Evolutionary conservation across 2,888 invertebrate genomes (phyloP).

Genomic region (Ennomos erosarius): DNA sequence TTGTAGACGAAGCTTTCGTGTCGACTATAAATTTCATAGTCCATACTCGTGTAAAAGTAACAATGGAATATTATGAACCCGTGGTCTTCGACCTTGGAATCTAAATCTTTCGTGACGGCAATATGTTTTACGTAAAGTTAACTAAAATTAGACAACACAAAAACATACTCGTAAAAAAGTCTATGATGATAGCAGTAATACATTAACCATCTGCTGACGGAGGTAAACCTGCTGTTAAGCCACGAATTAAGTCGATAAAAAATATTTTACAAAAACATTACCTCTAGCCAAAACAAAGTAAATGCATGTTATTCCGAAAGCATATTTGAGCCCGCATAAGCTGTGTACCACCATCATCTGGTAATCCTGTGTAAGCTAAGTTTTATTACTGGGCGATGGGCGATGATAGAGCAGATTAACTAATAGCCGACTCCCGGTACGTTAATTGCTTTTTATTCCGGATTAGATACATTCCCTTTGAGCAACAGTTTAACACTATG

Average conservation of each 20-base stretch:
- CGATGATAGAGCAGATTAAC: constrained; percentile 66
- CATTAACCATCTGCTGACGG: constrained; percentile 19
- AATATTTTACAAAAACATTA: constrained; percentile 34
- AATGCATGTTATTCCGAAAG: constrained; percentile 36
- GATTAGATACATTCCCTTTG: constrained; percentile 41
- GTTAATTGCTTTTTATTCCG: constrained; percentile 64
- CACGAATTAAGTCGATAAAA: constrained; percentile 27
- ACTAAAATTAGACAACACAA: constrained; percentile 1
- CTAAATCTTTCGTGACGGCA: constrained; percentile 14
- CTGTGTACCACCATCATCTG: constrained; percentile 47
- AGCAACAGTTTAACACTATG: constrained; percentile 38
- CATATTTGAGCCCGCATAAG: constrained; percentile 58
- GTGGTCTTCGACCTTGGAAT: constrained; percentile 20
- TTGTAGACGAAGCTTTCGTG: constrained; percentile 48
- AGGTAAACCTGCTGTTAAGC: constrained; percentile 24
- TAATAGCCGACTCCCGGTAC: constrained; percentile 56
- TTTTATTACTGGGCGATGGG: constrained; percentile 60
- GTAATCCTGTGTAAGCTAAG: constrained; percentile 57
- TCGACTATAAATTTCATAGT: constrained; percentile 32
- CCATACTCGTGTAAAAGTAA: constrained; percentile 16
- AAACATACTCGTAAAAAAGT: constrained; percentile 14
- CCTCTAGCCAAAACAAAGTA: constrained; percentile 31
- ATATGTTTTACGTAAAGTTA: constrained; percentile 5
- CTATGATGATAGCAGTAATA: constrained; percentile 16
- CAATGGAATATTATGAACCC: constrained; percentile 21